These are phyloP conservation scores for Drosophila leontia DNA, from an alignment of 1,140 invertebrate species.

Conservation along the genomic window DNA sequence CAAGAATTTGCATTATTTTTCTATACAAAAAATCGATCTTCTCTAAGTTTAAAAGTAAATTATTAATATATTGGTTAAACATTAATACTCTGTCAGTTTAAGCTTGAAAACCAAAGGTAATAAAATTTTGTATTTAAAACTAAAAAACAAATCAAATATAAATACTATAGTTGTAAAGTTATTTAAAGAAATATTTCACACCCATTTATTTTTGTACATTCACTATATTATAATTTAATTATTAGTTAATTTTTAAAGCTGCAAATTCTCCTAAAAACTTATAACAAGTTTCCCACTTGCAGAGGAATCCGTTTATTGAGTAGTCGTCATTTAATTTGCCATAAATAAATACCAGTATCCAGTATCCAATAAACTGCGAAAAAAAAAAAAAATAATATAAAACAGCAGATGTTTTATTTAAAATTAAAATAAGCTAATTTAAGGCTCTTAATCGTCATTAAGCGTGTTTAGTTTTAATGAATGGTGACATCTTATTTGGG, in stretches of 20 bases:
- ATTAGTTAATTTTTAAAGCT: not conserved
- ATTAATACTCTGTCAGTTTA: too few relatives aligned
- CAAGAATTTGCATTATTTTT: too few relatives aligned
- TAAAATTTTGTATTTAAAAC: not conserved
- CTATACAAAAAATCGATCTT: not conserved
- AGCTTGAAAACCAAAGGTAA: too few relatives aligned
- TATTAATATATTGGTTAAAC: too few relatives aligned
- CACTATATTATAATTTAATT: not conserved
- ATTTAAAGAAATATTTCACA: not conserved
- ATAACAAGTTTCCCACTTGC: slow-evolving; percentile 5
- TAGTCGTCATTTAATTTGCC: slow-evolving; percentile 7
- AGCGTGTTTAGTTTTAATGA: slow-evolving; percentile 38
- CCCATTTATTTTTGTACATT: not conserved
- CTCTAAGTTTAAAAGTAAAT: too few relatives aligned
- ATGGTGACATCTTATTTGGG: slow-evolving; percentile 25
- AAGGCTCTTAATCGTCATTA: slow-evolving; percentile 35
- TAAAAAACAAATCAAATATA: not conserved
- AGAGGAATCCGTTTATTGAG: slow-evolving; percentile 5
- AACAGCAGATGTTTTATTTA: slow-evolving; percentile 20
- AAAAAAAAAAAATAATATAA: slow-evolving; percentile 12
- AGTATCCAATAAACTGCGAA: slow-evolving; percentile 16
- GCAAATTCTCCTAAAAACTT: not conserved
- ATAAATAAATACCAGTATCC: slow-evolving; percentile 33
- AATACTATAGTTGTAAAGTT: not conserved
- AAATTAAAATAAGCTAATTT: slow-evolving; percentile 26